These are phyloP conservation scores for Carterocephalus palaemon DNA, from an alignment of 2,888 invertebrate genomes.

Conservation along the genomic window DNA sequence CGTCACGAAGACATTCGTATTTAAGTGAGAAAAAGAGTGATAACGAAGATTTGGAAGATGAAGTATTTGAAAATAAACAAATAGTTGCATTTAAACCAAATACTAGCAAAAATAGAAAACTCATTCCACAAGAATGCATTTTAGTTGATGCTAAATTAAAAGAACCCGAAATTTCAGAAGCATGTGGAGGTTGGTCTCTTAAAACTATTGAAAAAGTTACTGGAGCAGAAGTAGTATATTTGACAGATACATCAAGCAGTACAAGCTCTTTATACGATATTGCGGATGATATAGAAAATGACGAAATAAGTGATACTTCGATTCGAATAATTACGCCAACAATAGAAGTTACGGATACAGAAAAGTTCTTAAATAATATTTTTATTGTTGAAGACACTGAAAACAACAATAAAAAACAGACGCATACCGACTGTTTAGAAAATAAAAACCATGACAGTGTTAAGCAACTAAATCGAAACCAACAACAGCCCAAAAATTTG, in stretches of 20 bases:
- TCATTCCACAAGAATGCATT: conserved; percentile 71
- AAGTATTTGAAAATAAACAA: conserved; percentile 64
- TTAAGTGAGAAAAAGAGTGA: conserved; percentile 70
- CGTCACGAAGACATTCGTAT: conserved; percentile 76
- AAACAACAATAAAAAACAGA: too few species aligned
- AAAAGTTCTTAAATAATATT: conserved; percentile 59
- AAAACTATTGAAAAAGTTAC: conserved; percentile 73
- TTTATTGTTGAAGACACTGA: conserved; percentile 40
- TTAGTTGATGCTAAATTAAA: conserved; percentile 81
- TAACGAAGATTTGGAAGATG: conserved; percentile 70
- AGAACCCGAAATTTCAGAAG: conserved; percentile 77
- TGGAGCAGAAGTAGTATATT: conserved; percentile 83
- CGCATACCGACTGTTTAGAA: conserved; percentile 23
- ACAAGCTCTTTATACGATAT: conserved; percentile 79
- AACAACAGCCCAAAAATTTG: conserved; percentile 6
- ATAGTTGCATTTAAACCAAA: conserved; percentile 26
- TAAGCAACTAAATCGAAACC: too few species aligned
- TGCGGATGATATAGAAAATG: conserved; percentile 68
- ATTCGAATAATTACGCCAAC: conserved; percentile 73
- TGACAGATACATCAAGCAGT: conserved; percentile 83
- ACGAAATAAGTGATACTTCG: conserved; percentile 66
- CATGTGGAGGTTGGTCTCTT: conserved; percentile 77
- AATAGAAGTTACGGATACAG: conserved; percentile 71
- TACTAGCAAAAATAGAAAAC: conserved; percentile 4
- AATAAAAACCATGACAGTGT: conserved; percentile 4